Evolutionary conservation across 2,113 vertebrate species (phyloP).

Genomic region (Tragelaphus imberbis): DNA sequence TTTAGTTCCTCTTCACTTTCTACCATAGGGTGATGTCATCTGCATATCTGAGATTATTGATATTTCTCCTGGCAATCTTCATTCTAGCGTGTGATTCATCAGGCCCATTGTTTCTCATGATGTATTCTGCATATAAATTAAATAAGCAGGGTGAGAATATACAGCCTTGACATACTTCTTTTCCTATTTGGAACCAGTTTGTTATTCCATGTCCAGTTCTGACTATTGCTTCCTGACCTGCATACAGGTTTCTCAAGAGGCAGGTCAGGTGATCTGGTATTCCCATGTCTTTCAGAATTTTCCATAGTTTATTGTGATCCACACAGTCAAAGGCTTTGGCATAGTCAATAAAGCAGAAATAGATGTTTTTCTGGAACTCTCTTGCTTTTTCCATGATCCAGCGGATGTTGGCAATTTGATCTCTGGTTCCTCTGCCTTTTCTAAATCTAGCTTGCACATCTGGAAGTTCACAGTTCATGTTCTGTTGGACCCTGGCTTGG

Average conservation of each 20-base stretch:
- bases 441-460: background rate
- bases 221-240: background rate
- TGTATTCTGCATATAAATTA: background rate
- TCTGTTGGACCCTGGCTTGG: background rate
- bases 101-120: background rate
- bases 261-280: background rate
- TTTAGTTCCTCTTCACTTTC: background rate
- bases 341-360: background rate
- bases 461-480: background rate
- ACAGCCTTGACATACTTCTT: background rate
- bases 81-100: background rate
- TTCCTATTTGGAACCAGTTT: background rate
- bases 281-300: background rate
- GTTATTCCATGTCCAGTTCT: background rate
- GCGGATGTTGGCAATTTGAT: background rate
- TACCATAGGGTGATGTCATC: background rate
- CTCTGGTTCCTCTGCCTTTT: background rate
- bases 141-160: background rate
- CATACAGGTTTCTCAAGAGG: background rate
- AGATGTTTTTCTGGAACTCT: background rate
- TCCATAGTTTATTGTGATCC: background rate
- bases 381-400: background rate
- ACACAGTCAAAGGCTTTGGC: background rate
- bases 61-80: background rate
- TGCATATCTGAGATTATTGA: background rate